Evolutionary conservation across 2,888 invertebrate genomes (phyloP), one percentile per base, ranked within the genome.

Genomic region (Entomobrya multifasciata): DNA sequence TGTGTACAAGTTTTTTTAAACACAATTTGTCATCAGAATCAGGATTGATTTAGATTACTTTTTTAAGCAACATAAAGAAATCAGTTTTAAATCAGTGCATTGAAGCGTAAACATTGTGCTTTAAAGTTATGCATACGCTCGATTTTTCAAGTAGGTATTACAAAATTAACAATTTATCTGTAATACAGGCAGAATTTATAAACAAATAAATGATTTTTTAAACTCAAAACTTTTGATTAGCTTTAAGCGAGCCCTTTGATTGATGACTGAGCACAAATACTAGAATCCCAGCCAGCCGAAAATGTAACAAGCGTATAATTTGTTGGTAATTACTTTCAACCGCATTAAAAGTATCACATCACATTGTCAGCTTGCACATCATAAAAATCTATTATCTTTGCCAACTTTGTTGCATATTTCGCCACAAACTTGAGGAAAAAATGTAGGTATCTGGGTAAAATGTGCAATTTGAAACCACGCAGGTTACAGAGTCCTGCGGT

Each of bases 381-480:
- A 36, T 11, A 47, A 70, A 47, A 30, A 13, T 11, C 30, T 17
- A 65, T 17, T 36, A n/a, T n/a, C n/a, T n/a, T n/a, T n/a, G n/a
- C n/a, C n/a, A n/a, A n/a, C n/a, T n/a, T 25, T 25, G 49, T 27
- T 74, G 74, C 49, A 49, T 67, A n/a, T 13, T 67, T 72, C 65
- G 41, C 67, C 67, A 67, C 44, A 41, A 20, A 11, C 22, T 4
- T 47, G 36, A 60, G 77, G 52, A 44, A 57, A 74, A 77, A 57
- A 57, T 57, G 67, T 74, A 52, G 74, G 52, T 77, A 84, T 77
- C n/a, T 65, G n/a, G 84, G 84, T 67, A 84, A 84, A 84, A 77
- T 76, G 78, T 67, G 77, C 67, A 67, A 62, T 76, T 74, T 70
- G 62, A 41, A 78, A 84, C 84, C 84, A 47, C 84, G 77, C 84